A percentile compares a stretch with the other conserved stretches of the same genome.
phyloP scores from a whole-genome alignment of 2,797 vertebrate genomes.

The Sternarchorhynchus goeldii region DNA sequence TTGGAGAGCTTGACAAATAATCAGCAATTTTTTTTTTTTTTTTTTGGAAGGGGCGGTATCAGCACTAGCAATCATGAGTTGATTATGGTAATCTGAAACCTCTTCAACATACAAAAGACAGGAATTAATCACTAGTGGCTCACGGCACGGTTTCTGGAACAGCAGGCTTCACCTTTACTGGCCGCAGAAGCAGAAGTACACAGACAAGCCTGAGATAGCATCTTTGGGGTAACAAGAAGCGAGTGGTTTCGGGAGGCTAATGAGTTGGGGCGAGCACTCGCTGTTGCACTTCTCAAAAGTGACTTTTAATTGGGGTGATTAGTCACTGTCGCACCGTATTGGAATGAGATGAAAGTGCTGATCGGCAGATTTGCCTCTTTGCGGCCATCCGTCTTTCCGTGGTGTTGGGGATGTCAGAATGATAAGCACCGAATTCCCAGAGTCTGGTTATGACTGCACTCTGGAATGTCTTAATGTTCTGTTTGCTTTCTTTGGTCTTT shows the following conservation, averaged over 20 bases:
- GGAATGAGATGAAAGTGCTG: constrained; percentile 1
- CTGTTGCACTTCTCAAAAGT: constrained; percentile 24
- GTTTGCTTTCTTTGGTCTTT: neutral
- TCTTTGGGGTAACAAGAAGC: constrained; percentile 55
- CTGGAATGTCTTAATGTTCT: neutral
- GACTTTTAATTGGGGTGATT: constrained; percentile 56
- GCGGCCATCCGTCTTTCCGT: neutral
- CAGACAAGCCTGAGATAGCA: constrained; percentile 50
- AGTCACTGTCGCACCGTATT: constrained; percentile 40
- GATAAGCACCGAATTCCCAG: neutral
- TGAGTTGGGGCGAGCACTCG: constrained; percentile 38
- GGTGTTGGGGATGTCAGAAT: neutral
- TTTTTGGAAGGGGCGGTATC: constrained; percentile 44
- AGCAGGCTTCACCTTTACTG: constrained; percentile 34
- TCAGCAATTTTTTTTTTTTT: constrained; percentile 44
- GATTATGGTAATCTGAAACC: constrained; percentile 59
- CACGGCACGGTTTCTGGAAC: constrained; percentile 45
- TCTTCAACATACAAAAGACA: constrained; percentile 54
- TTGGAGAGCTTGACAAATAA: constrained; percentile 55
- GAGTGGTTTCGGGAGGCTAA: constrained; percentile 49
- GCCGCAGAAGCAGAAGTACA: constrained; percentile 49
- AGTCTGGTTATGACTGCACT: neutral
- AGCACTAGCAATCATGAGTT: constrained; percentile 56
- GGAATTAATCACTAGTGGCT: constrained; percentile 56
- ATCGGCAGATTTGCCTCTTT: constrained; percentile 1